Evolutionary conservation across 92 coral and sea anemone genomes (phyloP), one percentile per base, ranked within the genome.

Genomic region (Pocillopora grandis): DNA sequence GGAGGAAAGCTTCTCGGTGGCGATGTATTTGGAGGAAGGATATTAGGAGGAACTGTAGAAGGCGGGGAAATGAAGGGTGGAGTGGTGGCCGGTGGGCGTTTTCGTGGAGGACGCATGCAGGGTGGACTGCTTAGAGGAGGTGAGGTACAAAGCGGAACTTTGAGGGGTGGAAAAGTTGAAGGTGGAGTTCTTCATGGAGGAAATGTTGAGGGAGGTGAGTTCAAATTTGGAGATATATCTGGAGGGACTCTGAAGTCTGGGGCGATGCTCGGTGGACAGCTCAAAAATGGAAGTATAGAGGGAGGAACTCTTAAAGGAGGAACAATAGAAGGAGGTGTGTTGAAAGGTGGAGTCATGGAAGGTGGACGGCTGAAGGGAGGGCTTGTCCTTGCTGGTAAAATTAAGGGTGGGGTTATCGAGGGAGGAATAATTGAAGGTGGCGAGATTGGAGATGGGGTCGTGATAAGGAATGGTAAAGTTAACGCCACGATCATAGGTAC

Each of bases 311-410:
- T 96, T 17, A 87, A 87, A 62, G 98, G 98, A 12, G 99, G 99
- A 9, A 79, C 89, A 9, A 88, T 96, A 27, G 92, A 92, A 48
- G 99, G 99, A 23, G 99, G 99, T 18, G 81, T 96, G 17, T 81
- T 96, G 23, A 96, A 95, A 72, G 99, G 99, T 55, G 99, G 99
- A 35, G 93, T 92, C 66, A 96, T 96, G 98, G 98, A 96, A 68
- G 94, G 96, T 42, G 99, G 99, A 1, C 80, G 91, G 48, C 88
- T 96, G 2, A 92, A 92, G 74, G 99, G 99, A 2, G 99, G 99
- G 15, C 88, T 91, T 55, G 99, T 96, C 68, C 88, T 95, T 68
- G 93, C 92, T 66, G 99, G 99, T 35, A 94, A 85, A 78, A 95
- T 96, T 56, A 96, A 93, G 71, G 99, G 99, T n/a, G 99, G 99